These are phyloP conservation scores for Pegoplata infirma DNA, from an alignment of 2,888 invertebrate genomes.

Conservation along the genomic window DNA sequence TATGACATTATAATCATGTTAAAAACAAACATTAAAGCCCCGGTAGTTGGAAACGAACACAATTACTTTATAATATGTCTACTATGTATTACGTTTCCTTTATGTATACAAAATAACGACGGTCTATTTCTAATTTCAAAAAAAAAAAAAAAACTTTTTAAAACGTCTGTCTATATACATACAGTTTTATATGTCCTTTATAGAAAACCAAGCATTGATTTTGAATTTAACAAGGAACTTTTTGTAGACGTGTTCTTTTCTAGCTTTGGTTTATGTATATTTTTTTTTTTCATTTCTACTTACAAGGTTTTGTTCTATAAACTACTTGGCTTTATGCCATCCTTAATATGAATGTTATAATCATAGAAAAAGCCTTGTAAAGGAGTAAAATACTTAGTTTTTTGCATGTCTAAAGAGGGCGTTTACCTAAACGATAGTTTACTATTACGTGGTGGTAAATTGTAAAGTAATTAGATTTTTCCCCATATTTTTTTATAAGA, in stretches of 20 bases:
- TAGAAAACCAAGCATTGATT: slow-evolving; percentile 69
- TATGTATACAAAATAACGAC: not conserved
- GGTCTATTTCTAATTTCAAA: not conserved
- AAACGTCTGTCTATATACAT: too few species aligned
- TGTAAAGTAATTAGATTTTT: slow-evolving; percentile 75
- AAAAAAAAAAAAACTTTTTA: too few species aligned
- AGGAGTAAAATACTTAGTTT: slow-evolving; percentile 38
- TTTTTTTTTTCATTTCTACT: slow-evolving; percentile 53
- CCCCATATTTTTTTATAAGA: slow-evolving; percentile 63
- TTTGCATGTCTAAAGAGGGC: slow-evolving; percentile 66
- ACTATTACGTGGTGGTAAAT: slow-evolving; percentile 68
- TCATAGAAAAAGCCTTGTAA: slow-evolving; percentile 37
- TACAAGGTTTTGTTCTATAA: slow-evolving; percentile 24
- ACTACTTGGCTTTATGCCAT: slow-evolving; percentile 46
- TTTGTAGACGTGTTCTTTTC: too few species aligned
- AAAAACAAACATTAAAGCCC: slow-evolving; percentile 31
- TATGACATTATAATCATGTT: slow-evolving; percentile 66
- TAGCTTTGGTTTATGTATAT: too few species aligned
- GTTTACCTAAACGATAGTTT: slow-evolving; percentile 64
- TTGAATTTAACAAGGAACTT: slow-evolving; percentile 68
- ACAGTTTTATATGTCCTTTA: slow-evolving; percentile 14
- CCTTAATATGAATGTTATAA: slow-evolving; percentile 18
- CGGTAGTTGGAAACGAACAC: slow-evolving; percentile 14
- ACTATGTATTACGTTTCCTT: not conserved
- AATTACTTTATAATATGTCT: not conserved